Base-by-base conservation (phyloP, 2,113 vertebrate genomes). In the Lichenostomus cassidix region DNA sequence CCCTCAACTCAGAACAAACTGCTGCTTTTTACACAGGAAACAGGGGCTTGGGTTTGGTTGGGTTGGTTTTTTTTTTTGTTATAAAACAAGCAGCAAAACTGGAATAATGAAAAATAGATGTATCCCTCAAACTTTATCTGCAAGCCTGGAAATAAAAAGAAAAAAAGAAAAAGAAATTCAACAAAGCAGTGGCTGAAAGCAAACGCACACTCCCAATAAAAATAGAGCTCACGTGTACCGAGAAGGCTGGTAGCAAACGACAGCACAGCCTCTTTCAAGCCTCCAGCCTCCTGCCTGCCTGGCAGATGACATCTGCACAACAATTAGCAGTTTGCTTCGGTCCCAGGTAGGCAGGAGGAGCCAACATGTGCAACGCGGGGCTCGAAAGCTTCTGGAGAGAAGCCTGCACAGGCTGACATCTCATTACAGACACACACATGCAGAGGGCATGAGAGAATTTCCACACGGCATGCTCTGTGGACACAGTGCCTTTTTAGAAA, bases 221-320 rank as follows among this genome's bases (percentile, higher is more conserved):
- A 96, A 96, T 93, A 94, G 94, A 92, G 91, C 96, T 96, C 95
- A 95, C 91, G 90, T 94, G 92, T 92, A 95, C 74, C 2, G 15
- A 94, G 91, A 74, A 91, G 93, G 85, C 46, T 92, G 92, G 68
- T 75, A 80, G 80, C 83, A 92, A 95, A 90, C 42, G 88, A 81
- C 79, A 96, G 94, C 23, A 90, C 76, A 95, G 92, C 68, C 93
- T 84, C 83, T 92, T 92, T 64, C 81, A 96, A 93, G 92, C 93
- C 96, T 90, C 87, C 95, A 83, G 74, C 91, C 92, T 93, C 92
- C 85, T 62, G 95, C 85, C 76, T 93, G 93, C 79, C 96, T 95
- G 83, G 86, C 56, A 93, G 83, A 88, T 83, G 95, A 90, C 88
- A 96, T 94, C 94, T 78, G 82, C 88, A 86, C 83, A 92, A 94